Percentiles rank a stretch among this genome's conserved stretches.
Evolutionary conservation across 2,888 invertebrate species (phyloP).

Genomic region (Schizotus pectinicornis): DNA sequence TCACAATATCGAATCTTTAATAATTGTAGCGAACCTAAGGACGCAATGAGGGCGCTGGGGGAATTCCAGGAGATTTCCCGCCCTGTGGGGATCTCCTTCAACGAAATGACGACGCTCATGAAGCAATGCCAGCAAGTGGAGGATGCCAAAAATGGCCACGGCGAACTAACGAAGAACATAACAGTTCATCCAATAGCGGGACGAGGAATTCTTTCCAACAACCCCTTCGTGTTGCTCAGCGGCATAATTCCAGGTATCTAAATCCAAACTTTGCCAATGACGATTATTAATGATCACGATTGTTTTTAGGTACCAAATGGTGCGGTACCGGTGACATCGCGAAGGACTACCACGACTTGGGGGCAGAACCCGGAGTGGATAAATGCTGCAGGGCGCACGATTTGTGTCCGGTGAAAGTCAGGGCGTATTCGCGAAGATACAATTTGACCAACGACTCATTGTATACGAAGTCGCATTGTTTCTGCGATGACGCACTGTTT

Average conservation of each 20-base stretch:
- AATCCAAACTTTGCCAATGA: too few relatives aligned
- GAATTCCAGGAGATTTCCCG: constrained; percentile 68
- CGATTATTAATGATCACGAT: too few relatives aligned
- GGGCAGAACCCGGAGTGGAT: constrained; percentile 74
- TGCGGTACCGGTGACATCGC: constrained; percentile 92
- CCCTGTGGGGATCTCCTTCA: constrained; percentile 71
- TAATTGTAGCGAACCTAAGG: constrained; percentile 73
- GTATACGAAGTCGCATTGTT: constrained; percentile 89
- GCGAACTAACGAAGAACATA: constrained; percentile 21
- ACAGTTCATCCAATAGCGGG: constrained; percentile 36
- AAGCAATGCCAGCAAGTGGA: constrained; percentile 77
- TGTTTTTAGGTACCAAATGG: constrained; percentile 87
- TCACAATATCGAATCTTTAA: too few relatives aligned
- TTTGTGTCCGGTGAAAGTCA: constrained; percentile 83
- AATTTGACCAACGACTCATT: constrained; percentile 83
- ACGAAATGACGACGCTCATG: constrained; percentile 81
- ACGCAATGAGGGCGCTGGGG: constrained; percentile 68
- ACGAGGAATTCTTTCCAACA: constrained; percentile 64
- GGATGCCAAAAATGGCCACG: constrained; percentile 46
- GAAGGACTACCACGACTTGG: constrained; percentile 82
- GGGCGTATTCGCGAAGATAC: constrained; percentile 74
- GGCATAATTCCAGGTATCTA: constrained; percentile 65
- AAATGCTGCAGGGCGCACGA: constrained; percentile 90
- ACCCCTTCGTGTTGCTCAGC: constrained; percentile 73
- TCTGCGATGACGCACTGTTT: constrained; percentile 83